Evolutionary conservation across 1,140 invertebrate species (phyloP).

Genomic region (Octopus sinensis): DNA sequence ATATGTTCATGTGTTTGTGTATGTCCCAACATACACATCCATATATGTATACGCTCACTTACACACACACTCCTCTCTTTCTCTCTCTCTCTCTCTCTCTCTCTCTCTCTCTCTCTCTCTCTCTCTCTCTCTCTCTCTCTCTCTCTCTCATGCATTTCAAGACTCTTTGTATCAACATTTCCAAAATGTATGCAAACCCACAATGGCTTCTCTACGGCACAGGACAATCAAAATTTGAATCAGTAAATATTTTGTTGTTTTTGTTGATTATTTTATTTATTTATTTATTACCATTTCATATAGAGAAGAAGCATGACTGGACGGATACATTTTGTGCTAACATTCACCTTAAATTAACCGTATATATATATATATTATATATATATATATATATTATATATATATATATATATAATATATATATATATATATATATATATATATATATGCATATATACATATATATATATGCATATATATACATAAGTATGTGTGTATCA

Average conservation of each 20-base stretch:
- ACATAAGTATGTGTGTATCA: not conserved
- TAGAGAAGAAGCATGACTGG: too few relatives aligned
- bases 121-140: not conserved
- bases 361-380: not conserved
- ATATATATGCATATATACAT: not conserved
- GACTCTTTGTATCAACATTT: too few relatives aligned
- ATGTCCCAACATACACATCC: not conserved
- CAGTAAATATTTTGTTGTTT: too few relatives aligned
- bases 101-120: not conserved
- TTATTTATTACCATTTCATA: too few relatives aligned
- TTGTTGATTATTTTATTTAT: too few relatives aligned
- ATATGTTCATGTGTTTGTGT: not conserved
- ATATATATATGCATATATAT: not conserved
- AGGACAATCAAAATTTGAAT: too few relatives aligned
- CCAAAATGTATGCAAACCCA: too few relatives aligned
- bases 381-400: not conserved
- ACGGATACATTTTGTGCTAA: too few relatives aligned
- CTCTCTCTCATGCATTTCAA: not conserved
- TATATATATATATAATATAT: not conserved
- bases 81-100: not conserved
- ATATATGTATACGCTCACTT: not conserved
- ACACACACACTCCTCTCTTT: not conserved
- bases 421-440: not conserved
- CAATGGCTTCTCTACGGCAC: too few relatives aligned
- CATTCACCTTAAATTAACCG: not conserved